Evolutionary conservation across 1,140 invertebrate species (phyloP), one percentile per base, ranked within the genome.

Genomic region (Drosophila asahinai): DNA sequence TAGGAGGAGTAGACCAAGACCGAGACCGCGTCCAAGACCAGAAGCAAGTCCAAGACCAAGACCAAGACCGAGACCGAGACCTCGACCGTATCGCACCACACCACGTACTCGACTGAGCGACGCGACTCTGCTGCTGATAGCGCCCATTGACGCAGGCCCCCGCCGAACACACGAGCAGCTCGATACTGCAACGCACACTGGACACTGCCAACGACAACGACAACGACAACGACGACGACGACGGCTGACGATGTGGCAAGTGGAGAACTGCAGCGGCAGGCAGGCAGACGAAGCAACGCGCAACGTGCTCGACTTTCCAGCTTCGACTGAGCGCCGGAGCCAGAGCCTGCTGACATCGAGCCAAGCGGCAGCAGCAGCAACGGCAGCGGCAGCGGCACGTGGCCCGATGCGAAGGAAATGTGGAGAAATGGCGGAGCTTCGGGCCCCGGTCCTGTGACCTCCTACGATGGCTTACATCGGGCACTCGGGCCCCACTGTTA

Each of bases 401-500:
- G 57, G 54, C 47, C 57, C 38, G 25, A 30, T 40, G 54, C 25
- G 36, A 40, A 40, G 36, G 22, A 57, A 57, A 25, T 57, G 54
- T 57, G 54, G 54, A 55, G 54, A 55, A 55, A 55, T 40, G 54
- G 36, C 15, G 14, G n/a, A 19, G 54, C 60, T 25, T 52, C 51
- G 33, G 47, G 38, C 27, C 27, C 27, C 51, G 27, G 48, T 60
- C 51, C 80, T 54, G 38, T 49, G 33, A 49, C 30, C 61, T 48
- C 47, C 54, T 43, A 54, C 66, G 60, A 64, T 12, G 42, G 14
- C 19, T 65, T 66, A 84, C 81, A 83, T 77, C 1, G n/a, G 27
- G 15, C 49, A 45, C 25, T 81, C 79, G 58, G 45, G 25, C 45
- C n/a, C 15, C n/a, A 15, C 66, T 47, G 74, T 78, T 68, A 60